Evolutionary conservation across 2,113 vertebrate genomes (phyloP).

Genomic region (Romanogobio albipinnatus): DNA sequence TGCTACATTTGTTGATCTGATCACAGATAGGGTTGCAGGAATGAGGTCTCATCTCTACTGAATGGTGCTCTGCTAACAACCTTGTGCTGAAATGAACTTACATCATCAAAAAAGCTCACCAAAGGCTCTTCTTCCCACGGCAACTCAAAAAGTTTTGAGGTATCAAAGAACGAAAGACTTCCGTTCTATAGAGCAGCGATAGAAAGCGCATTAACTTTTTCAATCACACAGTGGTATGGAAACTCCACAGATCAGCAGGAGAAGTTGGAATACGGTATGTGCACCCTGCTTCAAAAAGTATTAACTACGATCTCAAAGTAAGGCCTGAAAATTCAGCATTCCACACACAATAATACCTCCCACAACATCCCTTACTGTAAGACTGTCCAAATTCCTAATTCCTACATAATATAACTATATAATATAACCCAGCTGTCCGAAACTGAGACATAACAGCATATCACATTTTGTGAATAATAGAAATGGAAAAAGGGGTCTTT

Average conservation of each 20-base stretch:
- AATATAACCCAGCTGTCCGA: neutral
- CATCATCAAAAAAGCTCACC: conserved; percentile 31
- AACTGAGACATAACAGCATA: neutral
- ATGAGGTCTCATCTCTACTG: neutral
- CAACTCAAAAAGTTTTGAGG: conserved; percentile 14
- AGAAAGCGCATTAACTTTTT: conserved; percentile 24
- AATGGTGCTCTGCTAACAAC: neutral
- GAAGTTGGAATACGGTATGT: neutral
- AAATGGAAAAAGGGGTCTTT: conserved; percentile 28
- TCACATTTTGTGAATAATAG: conserved; percentile 31
- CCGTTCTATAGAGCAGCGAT: conserved; percentile 8
- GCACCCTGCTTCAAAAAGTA: neutral
- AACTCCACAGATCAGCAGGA: conserved; percentile 11
- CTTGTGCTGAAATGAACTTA: conserved; percentile 9
- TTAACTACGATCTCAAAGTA: neutral
- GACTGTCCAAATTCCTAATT: neutral
- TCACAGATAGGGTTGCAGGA: conserved; percentile 10
- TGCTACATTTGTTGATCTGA: neutral
- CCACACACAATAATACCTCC: neutral
- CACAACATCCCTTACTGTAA: neutral
- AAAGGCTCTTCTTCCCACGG: conserved; percentile 17
- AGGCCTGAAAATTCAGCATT: neutral
- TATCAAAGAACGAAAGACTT: conserved; percentile 12
- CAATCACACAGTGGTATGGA: conserved; percentile 8
- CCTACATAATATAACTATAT: neutral